Percentiles rank a stretch among this genome's conserved stretches.
These are phyloP conservation scores for Temnothorax ravouxi DNA, from an alignment of 2,888 invertebrate species.

Conservation along the genomic window DNA sequence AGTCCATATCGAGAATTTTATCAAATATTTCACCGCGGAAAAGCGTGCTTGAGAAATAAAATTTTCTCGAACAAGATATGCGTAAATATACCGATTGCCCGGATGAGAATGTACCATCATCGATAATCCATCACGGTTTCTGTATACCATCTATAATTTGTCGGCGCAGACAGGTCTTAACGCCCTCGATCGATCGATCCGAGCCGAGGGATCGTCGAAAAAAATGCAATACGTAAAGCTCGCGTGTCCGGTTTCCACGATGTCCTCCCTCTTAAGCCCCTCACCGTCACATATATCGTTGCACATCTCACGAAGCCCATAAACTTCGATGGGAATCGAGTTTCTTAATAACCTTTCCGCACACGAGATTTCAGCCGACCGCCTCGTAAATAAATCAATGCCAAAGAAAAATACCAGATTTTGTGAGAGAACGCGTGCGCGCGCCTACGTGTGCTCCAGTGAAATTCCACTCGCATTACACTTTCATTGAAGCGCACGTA, in stretches of 20 bases:
- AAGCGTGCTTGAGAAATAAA: slow-evolving; percentile 5
- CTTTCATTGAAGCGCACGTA: slow-evolving; percentile 46
- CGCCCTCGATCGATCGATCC: slow-evolving; percentile 36
- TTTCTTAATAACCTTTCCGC: slow-evolving; percentile 66
- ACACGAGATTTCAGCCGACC: slow-evolving; percentile 52
- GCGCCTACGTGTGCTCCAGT: background rate
- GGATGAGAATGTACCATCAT: slow-evolving; percentile 24
- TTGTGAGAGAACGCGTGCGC: background rate
- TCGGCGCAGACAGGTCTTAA: slow-evolving; percentile 19
- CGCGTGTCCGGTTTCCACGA: slow-evolving; percentile 53
- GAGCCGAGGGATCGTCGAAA: slow-evolving; percentile 18
- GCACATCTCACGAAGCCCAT: slow-evolving; percentile 61
- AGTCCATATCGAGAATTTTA: background rate
- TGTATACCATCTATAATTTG: slow-evolving; percentile 27
- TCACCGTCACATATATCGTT: slow-evolving; percentile 38
- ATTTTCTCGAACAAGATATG: slow-evolving; percentile 1
- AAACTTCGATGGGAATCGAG: slow-evolving; percentile 67
- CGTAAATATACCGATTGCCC: slow-evolving; percentile 23
- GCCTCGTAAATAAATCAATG: slow-evolving; percentile 55
- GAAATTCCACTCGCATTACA: slow-evolving; percentile 48
- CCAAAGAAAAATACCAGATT: slow-evolving; percentile 36
- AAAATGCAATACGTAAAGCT: slow-evolving; percentile 42
- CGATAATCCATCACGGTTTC: slow-evolving; percentile 22
- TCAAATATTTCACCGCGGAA: slow-evolving; percentile 6
- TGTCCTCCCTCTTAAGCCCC: slow-evolving; percentile 27